A percentile compares a stretch with the other conserved stretches of the same genome.
Conservation (phyloP, 1,140 invertebrate species). For the roundworm (Caenorhabditis elegans) region WBcel235 BX284603.4:640501-641000, state of each 20-base stretch:
- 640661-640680: too few relatives aligned
- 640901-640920: background rate
- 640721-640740: background rate
- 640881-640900: too few relatives aligned
- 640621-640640: too few relatives aligned
- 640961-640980: background rate
- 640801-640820: background rate
- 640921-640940: background rate
- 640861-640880: background rate
- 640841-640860: background rate
- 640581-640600: too few relatives aligned
- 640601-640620: too few relatives aligned
- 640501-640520: too few relatives aligned
- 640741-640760: background rate
- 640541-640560: too few relatives aligned
- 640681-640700: too few relatives aligned
- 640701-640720: too few relatives aligned
- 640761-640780: background rate
- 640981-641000: background rate
- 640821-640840: background rate
- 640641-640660: too few relatives aligned
- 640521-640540: too few relatives aligned
- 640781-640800: background rate
- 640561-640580: too few relatives aligned
- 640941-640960: background rate